These are phyloP conservation scores for Microctenopoma steveboyesi DNA, from an alignment of 2,797 vertebrate genomes.

Conservation along the genomic window DNA sequence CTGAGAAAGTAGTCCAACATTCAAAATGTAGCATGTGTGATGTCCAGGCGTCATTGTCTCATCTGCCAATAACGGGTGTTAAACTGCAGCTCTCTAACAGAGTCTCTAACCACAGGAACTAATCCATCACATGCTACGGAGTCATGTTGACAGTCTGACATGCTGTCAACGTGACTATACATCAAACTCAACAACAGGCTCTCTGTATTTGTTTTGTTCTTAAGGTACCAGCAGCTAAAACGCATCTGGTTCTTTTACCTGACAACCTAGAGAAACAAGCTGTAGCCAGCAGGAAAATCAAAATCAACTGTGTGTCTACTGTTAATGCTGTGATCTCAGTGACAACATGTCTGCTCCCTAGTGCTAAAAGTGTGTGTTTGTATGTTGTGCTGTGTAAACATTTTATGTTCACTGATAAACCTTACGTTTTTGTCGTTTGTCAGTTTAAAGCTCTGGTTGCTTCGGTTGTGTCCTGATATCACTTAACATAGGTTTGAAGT, in stretches of 20 bases:
- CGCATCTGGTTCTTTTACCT: slow-evolving; percentile 5
- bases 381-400: not conserved
- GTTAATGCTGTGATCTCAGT: slow-evolving; percentile 17
- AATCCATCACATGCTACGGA: slow-evolving; percentile 63
- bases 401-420: not conserved
- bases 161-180: slow-evolving; percentile 63
- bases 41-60: slow-evolving; percentile 27
- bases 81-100: slow-evolving; percentile 41
- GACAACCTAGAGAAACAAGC: slow-evolving; percentile 1
- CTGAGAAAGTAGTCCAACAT: not conserved
- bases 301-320: not conserved
- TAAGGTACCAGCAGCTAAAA: slow-evolving; percentile 6
- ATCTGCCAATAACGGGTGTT: slow-evolving; percentile 49
- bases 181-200: slow-evolving; percentile 52
- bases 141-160: slow-evolving; percentile 59
- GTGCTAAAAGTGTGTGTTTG: not conserved
- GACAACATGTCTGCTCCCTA: not conserved
- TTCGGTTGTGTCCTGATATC: slow-evolving; percentile 6
- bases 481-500: slow-evolving; percentile 39
- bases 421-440: not conserved
- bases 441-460: slow-evolving; percentile 2
- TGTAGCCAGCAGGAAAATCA: slow-evolving; percentile 3
- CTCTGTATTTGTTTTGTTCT: not conserved
- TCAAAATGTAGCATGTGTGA: slow-evolving; percentile 2
- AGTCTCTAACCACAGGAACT: slow-evolving; percentile 62